Evolutionary conservation across 2,797 vertebrate species (phyloP), one percentile per base, ranked within the genome.

Genomic region (Sciurus carolinensis): DNA sequence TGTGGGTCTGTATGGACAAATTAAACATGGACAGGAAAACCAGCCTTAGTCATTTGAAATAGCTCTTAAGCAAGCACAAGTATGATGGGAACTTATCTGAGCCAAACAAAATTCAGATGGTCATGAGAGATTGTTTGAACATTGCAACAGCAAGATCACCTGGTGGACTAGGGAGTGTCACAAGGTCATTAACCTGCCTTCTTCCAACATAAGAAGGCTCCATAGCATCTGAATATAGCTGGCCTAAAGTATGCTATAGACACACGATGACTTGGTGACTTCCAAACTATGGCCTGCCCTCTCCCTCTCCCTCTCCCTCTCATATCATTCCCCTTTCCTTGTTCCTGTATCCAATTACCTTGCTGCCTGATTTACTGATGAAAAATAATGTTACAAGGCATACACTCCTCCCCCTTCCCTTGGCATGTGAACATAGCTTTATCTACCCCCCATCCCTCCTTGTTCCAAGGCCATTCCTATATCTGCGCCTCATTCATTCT

Each of bases 1-100:
- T 92, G n/a, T 76, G 57, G 26, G 42, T 80, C 47, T 76, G 22
- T 22, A 33, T 81, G n/a, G 84, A 71, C 88, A 91, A 86, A 85
- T 82, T 87, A 79, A 92, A 93, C n/a, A 39, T 64, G 85, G 67
- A 77, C 73, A 87, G 36, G 69, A 79, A 96, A 95, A 54, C 85
- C 77, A 75, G 57, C 44, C 84, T 57, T 84, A 90, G 71, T 96
- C 80, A 92, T 91, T 94, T 95, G 80, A 90, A 97, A 91, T 79
- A 94, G 62, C 86, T 97, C 97, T 92, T 90, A 93, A 95, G 50
- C 77, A 94, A 90, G 54, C 82, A 87, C 39, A 79, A 62, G 82
- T 85, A 54, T 89, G 76, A 73, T 12, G 83, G 71, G 79, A 95
- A 93, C 52, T 96, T 95, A 69, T n/a, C 95, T 95, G 77, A 89